These are phyloP conservation scores for Nyctibius bracteatus DNA, from an alignment of 2,113 vertebrate genomes.

Conservation along the genomic window DNA sequence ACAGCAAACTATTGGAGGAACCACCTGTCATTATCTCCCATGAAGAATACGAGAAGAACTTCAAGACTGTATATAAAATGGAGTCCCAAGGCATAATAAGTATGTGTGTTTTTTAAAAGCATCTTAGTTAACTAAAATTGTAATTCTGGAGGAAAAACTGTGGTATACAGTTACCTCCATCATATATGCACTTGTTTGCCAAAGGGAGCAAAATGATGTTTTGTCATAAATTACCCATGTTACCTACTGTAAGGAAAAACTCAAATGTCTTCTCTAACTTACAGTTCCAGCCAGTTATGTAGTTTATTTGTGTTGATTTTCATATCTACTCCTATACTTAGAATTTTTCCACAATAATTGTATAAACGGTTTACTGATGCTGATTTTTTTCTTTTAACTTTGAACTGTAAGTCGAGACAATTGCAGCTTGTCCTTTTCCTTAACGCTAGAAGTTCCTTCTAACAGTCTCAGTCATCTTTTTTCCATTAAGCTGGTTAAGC, in stretches of 20 bases:
- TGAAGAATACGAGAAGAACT: background rate
- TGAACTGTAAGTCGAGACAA: background rate
- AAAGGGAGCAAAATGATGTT: background rate
- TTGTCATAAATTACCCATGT: background rate
- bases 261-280: background rate
- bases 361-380: background rate
- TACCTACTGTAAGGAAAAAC: background rate
- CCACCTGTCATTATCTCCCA: background rate
- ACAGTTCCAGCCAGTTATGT: background rate
- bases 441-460: background rate
- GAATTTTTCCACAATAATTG: background rate
- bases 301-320: background rate
- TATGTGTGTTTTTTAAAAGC: background rate
- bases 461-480: conserved; percentile 10
- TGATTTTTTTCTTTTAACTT: background rate
- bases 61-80: background rate
- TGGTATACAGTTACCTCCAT: background rate
- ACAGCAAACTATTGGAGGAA: background rate
- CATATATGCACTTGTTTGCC: background rate
- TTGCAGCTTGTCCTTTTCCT: background rate
- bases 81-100: background rate
- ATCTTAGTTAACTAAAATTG: background rate
- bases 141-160: background rate
- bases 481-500: conserved; percentile 5
- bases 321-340: background rate